Evolutionary conservation across 2,797 vertebrate species (phyloP), one percentile per base, ranked within the genome.

Genomic region (Microhierax caerulescens): DNA sequence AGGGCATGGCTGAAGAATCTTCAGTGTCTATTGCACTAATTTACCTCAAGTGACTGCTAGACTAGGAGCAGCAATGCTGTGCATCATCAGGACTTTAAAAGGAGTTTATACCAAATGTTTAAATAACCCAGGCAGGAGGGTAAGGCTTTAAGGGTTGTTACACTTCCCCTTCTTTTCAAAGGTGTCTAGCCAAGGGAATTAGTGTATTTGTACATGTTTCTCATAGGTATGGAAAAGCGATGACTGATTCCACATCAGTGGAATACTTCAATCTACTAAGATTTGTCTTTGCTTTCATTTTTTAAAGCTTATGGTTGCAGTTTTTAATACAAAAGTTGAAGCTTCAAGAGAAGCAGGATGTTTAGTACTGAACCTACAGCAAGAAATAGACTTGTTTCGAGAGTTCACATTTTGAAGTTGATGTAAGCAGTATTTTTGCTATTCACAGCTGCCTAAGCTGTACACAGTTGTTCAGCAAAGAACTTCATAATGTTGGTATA

Each of bases 221-320:
- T 50, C 59, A 23, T 59, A 90, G 39, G 48, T 51, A 67, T 1
- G 3, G 60, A 80, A 72, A 72, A 64, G 25, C 63, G 20, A 91
- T 23, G 39, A 70, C 23, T 77, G 59, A 70, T 1, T 79, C 59
- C n/a, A 70, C 45, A 34, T 1, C 59, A 63, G 75, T 67, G 51
- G 36, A 67, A 63, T 93, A 95, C 21, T 82, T 73, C 22, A 74
- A 70, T 96, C 95, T 96, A 95, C 69, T 91, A 90, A 96, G 88
- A 96, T 96, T 95, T 93, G 70, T 85, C 86, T 87, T 85, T 85
- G 93, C 93, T 97, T 97, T 96, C 92, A 91, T 96, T 97, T 93
- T 96, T 95, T 87, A 96, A 97, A 96, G 93, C 95, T 94, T 18
- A 70, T 18, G 34, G 88, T 53, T 82, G 36, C 27, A 70, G 48